Base-by-base conservation (phyloP, 2,888 invertebrate genomes). In the Agonopterix heracliana region DNA sequence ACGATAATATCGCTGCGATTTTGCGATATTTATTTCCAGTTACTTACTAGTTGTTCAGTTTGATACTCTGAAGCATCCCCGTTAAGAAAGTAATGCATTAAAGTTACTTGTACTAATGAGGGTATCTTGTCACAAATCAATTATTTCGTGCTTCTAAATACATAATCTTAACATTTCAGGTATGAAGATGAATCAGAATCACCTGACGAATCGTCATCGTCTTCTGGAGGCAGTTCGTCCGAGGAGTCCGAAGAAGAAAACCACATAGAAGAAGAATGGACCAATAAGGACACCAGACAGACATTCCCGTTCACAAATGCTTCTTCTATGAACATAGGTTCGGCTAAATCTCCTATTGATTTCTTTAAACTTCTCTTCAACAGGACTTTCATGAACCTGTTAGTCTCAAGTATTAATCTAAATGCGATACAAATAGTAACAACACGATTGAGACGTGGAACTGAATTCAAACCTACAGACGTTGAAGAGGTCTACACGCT, bases 371-470 rank as follows among this genome's bases (percentile, higher is more conserved):
- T 46, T 3, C 41, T 46, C 8, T 46, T 41, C 34, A 46, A 41
- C 10, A 41, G 10, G 7, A 46, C 46, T 10, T 41, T 46, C 9
- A 34, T 46, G 11, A 46, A 41, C 13, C 34, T 46, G 9, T 34
- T 46, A 12, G 41, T 46, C 34, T 46, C 46, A 9, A n/a, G 34
- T 26, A 46, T 46, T 34, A 46, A 46, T 41, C 8, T 41, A 41
- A 14, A 46, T 41, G 46, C 41, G 0, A 34, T 46, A 41, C n/a
- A 41, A n/a, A 26, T 46, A 3, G 5, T 34, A 14, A 34, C 26
- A 10, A 11, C 12, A 10, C 12, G 11, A 9, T 11, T 34, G 5
- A 34, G 10, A 10, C 17, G 9, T 3, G 12, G 5, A 9, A 41
- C 11, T 9, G 41, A 41, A 10, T 46, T 46, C 35, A 41, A 41